phyloP scores from a whole-genome alignment of 2,888 invertebrate genomes.

The Himalopsyche japonica region DNA sequence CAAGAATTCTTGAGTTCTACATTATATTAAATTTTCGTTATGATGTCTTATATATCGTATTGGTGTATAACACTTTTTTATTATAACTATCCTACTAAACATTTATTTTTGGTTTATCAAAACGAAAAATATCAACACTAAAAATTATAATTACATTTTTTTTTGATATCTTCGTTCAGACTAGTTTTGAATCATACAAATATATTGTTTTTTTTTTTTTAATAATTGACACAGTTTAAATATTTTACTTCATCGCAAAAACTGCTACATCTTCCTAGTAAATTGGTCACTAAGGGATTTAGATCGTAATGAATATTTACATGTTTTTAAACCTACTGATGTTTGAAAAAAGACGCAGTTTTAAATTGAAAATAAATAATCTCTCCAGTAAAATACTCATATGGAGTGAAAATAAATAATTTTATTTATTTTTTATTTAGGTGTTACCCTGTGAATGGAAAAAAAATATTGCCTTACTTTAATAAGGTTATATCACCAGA shows the following conservation, averaged over 20 bases:
- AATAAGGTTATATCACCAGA: background rate
- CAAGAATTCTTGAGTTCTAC: no score
- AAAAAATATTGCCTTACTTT: background rate
- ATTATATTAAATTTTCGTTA: no score
- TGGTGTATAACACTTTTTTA: background rate
- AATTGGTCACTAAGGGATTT: background rate
- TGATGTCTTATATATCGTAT: background rate
- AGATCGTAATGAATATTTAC: background rate
- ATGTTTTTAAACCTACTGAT: background rate
- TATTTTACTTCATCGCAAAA: background rate
- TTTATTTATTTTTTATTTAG: background rate
- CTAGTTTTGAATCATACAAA: slow-evolving; percentile 21
- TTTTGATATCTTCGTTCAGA: slow-evolving; percentile 12
- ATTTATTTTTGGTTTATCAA: background rate
- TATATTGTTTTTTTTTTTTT: background rate
- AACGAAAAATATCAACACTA: background rate
- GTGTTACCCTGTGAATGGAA: background rate
- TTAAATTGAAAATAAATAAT: background rate
- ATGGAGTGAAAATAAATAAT: background rate
- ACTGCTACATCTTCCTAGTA: background rate
- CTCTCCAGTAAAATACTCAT: background rate
- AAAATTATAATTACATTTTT: slow-evolving; percentile 9
- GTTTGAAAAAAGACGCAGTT: background rate
- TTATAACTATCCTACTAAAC: background rate
- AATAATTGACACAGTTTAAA: slow-evolving; percentile 11